phyloP scores from a whole-genome alignment of 2,797 vertebrate genomes.

The Rhabdophis nuchalis region DNA sequence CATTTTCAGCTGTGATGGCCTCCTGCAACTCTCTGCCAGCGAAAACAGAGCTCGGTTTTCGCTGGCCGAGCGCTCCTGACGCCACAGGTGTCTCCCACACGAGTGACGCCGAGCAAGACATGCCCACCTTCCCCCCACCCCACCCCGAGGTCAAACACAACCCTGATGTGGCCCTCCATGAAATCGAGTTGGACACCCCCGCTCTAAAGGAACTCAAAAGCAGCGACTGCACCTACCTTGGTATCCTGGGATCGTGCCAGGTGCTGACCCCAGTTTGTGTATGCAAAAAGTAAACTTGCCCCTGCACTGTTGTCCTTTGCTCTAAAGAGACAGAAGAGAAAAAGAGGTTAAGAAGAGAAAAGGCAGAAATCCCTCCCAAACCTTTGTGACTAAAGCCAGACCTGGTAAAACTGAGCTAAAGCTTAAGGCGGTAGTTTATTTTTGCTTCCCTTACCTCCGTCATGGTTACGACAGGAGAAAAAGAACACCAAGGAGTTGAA shows the following conservation, averaged over 20 bases:
- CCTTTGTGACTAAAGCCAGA: background rate
- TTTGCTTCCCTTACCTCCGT: background rate
- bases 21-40: too few species aligned
- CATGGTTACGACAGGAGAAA: background rate
- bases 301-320: slow-evolving; percentile 94
- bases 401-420: background rate
- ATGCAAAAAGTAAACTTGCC: slow-evolving; percentile 96
- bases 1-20: too few species aligned
- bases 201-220: background rate
- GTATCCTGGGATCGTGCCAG: slow-evolving; percentile 96
- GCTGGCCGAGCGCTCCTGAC: too few species aligned
- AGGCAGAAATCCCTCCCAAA: background rate
- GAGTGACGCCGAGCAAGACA: too few species aligned
- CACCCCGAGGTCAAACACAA: too few species aligned
- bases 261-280: slow-evolving; percentile 97
- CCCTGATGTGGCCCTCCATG: too few species aligned
- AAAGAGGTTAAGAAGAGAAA: background rate
- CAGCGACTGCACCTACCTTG: slow-evolving; percentile 73
- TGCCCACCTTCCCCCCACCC: too few species aligned
- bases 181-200: too few species aligned
- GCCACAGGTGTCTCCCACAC: too few species aligned
- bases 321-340: slow-evolving; percentile 67
- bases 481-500: background rate
- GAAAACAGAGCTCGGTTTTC: too few species aligned
- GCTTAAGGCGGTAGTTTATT: background rate